These are phyloP conservation scores for Meda fulgida DNA, from an alignment of 2,797 vertebrate species.

Conservation along the genomic window DNA sequence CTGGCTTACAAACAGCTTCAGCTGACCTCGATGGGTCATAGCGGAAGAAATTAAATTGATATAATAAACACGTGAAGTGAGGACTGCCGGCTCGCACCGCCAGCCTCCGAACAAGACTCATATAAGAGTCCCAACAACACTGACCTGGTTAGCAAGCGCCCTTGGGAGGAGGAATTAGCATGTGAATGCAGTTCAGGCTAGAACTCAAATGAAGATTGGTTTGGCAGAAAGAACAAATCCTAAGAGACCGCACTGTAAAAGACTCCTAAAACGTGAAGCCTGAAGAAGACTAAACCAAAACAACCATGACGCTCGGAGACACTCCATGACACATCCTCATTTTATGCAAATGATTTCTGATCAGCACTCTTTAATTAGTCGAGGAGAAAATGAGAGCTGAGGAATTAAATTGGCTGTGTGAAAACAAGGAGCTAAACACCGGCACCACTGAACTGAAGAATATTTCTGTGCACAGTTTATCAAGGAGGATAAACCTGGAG, in stretches of 20 bases:
- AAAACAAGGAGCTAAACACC: constrained; percentile 30
- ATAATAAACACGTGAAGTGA: constrained; percentile 63
- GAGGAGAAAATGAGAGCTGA: constrained; percentile 13
- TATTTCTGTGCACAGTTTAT: constrained; percentile 4
- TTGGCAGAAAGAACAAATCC: constrained; percentile 68
- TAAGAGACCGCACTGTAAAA: constrained; percentile 63
- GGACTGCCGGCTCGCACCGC: constrained; percentile 66
- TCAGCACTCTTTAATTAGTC: constrained; percentile 30
- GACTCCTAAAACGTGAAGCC: constrained; percentile 55
- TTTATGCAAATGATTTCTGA: constrained; percentile 22
- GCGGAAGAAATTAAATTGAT: constrained; percentile 5
- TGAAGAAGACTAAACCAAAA: background rate
- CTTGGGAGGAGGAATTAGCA: constrained; percentile 80
- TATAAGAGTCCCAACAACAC: constrained; percentile 81
- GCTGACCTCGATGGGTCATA: background rate
- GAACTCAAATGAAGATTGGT: constrained; percentile 73
- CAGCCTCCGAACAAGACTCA: constrained; percentile 74
- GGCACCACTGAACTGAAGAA: background rate
- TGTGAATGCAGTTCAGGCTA: constrained; percentile 78
- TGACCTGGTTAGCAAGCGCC: constrained; percentile 82
- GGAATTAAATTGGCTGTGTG: constrained; percentile 26
- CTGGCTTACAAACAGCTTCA: background rate
- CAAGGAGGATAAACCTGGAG: background rate
- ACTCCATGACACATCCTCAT: background rate
- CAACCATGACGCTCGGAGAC: background rate